phyloP scores from a whole-genome alignment of 2,888 invertebrate species.

The Rhimphoctona megacephalus region DNA sequence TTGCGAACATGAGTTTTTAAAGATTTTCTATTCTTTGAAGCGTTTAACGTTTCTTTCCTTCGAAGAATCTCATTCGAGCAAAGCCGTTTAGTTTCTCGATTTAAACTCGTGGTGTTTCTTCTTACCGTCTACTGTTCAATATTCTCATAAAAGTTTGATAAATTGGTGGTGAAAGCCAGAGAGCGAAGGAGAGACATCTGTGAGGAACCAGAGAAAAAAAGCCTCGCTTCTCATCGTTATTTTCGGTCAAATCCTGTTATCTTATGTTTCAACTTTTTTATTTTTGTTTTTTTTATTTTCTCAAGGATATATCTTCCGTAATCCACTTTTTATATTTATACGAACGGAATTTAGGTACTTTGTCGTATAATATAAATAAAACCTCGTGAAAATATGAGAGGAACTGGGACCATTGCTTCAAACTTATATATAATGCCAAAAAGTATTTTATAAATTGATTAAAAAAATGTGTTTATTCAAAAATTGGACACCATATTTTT shows the following conservation, averaged over 20 bases:
- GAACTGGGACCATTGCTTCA: neutral
- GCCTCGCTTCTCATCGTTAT: slow-evolving; percentile 25
- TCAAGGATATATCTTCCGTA: slow-evolving; percentile 11
- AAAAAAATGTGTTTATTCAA: neutral
- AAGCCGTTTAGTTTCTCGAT: slow-evolving; percentile 52
- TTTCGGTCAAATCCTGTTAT: slow-evolving; percentile 47
- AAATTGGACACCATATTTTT: neutral
- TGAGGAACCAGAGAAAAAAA: slow-evolving; percentile 33
- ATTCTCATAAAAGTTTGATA: slow-evolving; percentile 36
- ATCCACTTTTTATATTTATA: neutral
- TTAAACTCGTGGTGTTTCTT: slow-evolving; percentile 57
- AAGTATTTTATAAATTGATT: neutral
- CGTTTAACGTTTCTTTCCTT: slow-evolving; percentile 1
- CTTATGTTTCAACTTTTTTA: slow-evolving; percentile 16
- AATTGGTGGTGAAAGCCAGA: slow-evolving; percentile 48
- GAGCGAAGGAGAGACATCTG: slow-evolving; percentile 54
- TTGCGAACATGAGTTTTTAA: neutral
- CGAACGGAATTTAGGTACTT: neutral
- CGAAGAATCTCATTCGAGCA: slow-evolving; percentile 35
- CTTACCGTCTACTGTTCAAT: slow-evolving; percentile 34
- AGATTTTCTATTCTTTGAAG: slow-evolving; percentile 10
- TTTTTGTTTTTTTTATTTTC: neutral
- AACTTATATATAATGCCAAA: neutral
- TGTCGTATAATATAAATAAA: neutral
- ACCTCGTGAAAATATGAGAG: neutral